phyloP scores from a whole-genome alignment of 2,113 vertebrate genomes.

The Cheilinus undulatus region DNA sequence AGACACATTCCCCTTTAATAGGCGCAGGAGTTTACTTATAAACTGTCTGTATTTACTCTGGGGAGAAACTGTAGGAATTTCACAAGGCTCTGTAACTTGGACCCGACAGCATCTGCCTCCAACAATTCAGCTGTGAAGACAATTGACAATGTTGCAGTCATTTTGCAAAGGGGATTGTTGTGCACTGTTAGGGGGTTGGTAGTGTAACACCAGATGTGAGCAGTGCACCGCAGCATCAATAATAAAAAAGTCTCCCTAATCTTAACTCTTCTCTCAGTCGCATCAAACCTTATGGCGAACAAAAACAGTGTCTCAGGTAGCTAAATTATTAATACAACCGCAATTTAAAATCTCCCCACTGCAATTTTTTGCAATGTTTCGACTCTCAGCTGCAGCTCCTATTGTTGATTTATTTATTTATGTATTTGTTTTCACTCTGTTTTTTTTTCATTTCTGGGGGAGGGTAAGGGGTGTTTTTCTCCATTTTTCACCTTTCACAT shows the following conservation, averaged over 20 bases:
- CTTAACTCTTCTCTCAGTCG: constrained; percentile 74
- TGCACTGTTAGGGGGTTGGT: constrained; percentile 65
- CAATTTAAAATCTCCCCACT: constrained; percentile 80
- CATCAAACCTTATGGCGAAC: constrained; percentile 75
- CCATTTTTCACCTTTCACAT: constrained; percentile 77
- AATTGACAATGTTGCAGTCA: constrained; percentile 65
- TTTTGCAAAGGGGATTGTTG: constrained; percentile 59
- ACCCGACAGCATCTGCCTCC: constrained; percentile 48
- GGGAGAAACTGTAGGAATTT: constrained; percentile 71
- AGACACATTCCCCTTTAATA: constrained; percentile 51
- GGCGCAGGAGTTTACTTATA: constrained; percentile 46
- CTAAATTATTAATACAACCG: constrained; percentile 81
- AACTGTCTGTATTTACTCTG: constrained; percentile 63
- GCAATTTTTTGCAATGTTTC: constrained; percentile 70
- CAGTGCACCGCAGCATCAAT: constrained; percentile 73
- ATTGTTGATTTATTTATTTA: constrained; percentile 85
- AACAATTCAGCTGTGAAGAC: constrained; percentile 61
- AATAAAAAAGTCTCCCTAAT: constrained; percentile 77
- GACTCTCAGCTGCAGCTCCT: constrained; percentile 63
- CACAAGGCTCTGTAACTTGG: constrained; percentile 63
- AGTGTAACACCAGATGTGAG: constrained; percentile 75
- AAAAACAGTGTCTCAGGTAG: constrained; percentile 73
- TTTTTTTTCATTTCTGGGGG: constrained; percentile 46
- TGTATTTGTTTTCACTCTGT: constrained; percentile 83
- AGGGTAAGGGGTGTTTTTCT: constrained; percentile 53